Evolutionary conservation across 2,888 invertebrate genomes (phyloP).

Genomic region (Stegana nigrithorax): DNA sequence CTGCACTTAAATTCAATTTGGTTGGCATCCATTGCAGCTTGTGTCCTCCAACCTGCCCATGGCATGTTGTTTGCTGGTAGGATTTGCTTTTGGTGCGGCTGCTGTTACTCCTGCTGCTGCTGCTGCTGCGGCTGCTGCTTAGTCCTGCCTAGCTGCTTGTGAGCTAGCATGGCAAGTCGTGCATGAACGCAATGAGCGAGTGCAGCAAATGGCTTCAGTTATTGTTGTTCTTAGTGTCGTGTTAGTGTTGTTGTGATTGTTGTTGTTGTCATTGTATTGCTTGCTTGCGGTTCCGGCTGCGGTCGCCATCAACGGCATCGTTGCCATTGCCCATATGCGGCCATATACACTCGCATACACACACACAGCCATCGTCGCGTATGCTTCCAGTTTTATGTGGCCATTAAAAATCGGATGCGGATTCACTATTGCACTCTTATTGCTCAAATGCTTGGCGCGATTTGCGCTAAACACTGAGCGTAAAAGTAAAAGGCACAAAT

Average conservation of each 20-base stretch:
- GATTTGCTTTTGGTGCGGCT: conserved; percentile 19
- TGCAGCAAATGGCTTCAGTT: conserved; percentile 63
- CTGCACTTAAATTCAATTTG: conserved; percentile 60
- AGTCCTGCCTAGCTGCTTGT: neutral
- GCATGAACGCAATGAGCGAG: no score
- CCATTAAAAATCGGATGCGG: neutral
- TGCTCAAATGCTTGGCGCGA: conserved; percentile 55
- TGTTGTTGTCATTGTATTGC: conserved; percentile 36
- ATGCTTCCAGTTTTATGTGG: conserved; percentile 17
- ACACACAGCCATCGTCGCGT: no score
- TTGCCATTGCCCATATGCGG: conserved; percentile 30
- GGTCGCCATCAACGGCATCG: conserved; percentile 44
- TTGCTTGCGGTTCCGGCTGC: conserved; percentile 37
- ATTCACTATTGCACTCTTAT: conserved; percentile 45
- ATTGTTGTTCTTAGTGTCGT: no score
- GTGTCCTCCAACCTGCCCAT: conserved; percentile 41
- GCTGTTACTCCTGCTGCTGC: neutral
- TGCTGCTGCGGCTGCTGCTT: no score
- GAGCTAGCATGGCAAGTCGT: conserved; percentile 44
- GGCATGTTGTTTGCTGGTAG: conserved; percentile 22
- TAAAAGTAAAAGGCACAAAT: conserved; percentile 9
- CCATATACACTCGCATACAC: conserved; percentile 6
- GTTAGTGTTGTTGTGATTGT: conserved; percentile 44
- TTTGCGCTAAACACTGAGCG: neutral
- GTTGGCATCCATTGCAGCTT: no score